Conservation (phyloP, 2,888 invertebrate species). For the Zygogramma bicolorata region DNA sequence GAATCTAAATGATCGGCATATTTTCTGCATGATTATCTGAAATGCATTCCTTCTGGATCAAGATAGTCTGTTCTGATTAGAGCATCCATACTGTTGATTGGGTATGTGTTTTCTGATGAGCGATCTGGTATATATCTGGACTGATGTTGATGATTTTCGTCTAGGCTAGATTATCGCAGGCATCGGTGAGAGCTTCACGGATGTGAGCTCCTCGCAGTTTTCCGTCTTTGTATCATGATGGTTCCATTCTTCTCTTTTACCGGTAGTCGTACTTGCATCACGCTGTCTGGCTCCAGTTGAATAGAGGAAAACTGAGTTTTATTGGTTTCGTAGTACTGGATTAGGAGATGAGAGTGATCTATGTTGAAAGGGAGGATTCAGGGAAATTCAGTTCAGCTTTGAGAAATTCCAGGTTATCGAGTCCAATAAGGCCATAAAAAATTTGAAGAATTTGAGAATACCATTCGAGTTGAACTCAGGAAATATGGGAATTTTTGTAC, state of each 20-base stretch:
- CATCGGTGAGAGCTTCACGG: not conserved
- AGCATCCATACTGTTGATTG: not conserved
- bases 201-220: not conserved
- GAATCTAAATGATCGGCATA: not conserved
- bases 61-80: not conserved
- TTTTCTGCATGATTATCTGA: not conserved
- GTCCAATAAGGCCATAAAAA: not conserved
- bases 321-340: not conserved
- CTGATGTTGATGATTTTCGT: not conserved
- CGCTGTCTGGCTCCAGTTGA: not conserved
- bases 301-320: not conserved
- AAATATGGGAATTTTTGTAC: too few species aligned
- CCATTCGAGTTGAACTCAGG: too few species aligned
- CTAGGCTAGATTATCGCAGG: not conserved
- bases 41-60: not conserved
- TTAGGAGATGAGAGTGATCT: not conserved
- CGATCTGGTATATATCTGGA: not conserved
- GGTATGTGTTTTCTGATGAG: not conserved
- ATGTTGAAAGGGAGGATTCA: not conserved
- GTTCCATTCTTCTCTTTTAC: not conserved
- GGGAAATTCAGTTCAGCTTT: not conserved
- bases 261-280: not conserved
- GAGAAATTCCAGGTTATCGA: not conserved
- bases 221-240: not conserved
- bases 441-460: not conserved